Evolutionary conservation across 2,113 vertebrate species (phyloP).

Genomic region (Hemibates koningsi): DNA sequence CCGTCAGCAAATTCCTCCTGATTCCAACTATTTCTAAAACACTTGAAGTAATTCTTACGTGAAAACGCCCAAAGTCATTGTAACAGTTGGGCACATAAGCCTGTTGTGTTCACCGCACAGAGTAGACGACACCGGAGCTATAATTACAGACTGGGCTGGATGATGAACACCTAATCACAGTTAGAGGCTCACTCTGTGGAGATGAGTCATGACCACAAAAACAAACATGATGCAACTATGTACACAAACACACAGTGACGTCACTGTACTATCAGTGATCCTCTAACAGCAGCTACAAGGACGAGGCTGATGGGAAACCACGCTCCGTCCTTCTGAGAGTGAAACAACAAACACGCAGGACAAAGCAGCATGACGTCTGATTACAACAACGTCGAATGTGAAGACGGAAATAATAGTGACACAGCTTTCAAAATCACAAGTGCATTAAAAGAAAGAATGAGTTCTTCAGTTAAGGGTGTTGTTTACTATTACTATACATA

Average conservation of each 20-base stretch:
- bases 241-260: not conserved
- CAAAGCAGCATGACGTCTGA: not conserved
- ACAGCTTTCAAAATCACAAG: not conserved
- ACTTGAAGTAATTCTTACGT: not conserved
- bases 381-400: not conserved
- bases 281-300: not conserved
- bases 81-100: not conserved
- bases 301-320: not conserved
- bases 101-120: not conserved
- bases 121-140: not conserved
- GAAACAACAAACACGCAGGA: not conserved
- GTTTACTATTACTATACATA: not conserved
- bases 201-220: not conserved
- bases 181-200: not conserved
- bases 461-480: not conserved
- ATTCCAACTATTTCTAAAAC: not conserved
- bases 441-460: not conserved
- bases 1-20: constrained; percentile 4
- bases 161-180: not conserved
- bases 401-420: not conserved
- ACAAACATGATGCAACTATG: not conserved
- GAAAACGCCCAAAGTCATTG: not conserved
- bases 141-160: not conserved
- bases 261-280: not conserved
- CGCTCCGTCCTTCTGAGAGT: not conserved